Percentiles rank a stretch among this genome's conserved stretches.
Evolutionary conservation across 1,140 invertebrate genomes (phyloP).

Genomic region (Coptotermes formosanus): DNA sequence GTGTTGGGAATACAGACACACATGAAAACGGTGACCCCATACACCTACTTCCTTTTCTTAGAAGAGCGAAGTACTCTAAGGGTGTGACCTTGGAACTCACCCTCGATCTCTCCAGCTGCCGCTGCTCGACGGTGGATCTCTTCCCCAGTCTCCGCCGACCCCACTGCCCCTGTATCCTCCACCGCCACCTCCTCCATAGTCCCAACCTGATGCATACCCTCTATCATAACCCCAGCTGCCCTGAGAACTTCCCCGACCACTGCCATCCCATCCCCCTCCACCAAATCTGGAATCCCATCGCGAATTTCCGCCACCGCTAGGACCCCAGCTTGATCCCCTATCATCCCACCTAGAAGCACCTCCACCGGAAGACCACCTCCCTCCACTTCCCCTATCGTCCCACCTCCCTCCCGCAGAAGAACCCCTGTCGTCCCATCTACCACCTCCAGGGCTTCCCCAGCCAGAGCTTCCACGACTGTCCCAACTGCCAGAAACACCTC

Average conservation of each 20-base stretch:
- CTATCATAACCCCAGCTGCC: conserved; percentile 16
- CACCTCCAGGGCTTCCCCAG: neutral
- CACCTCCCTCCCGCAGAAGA: neutral
- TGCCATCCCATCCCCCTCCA: neutral
- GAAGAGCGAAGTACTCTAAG: neutral
- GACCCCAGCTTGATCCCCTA: neutral
- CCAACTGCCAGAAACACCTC: no score
- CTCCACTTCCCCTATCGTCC: neutral
- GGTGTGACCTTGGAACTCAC: neutral
- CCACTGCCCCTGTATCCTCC: neutral
- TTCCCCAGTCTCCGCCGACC: conserved; percentile 3
- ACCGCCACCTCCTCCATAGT: neutral
- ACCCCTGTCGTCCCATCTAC: neutral
- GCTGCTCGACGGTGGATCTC: neutral
- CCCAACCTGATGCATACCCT: conserved; percentile 6
- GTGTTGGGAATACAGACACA: no score
- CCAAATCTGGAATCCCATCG: neutral
- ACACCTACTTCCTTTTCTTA: no score
- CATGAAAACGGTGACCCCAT: no score
- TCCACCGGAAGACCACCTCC: neutral
- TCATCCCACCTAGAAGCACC: neutral
- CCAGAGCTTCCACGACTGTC: neutral
- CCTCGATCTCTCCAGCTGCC: neutral
- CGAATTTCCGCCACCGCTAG: neutral
- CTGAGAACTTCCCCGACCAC: neutral